Base-by-base conservation (phyloP, 1,140 invertebrate species). In the Paralvinella palmiformis region DNA sequence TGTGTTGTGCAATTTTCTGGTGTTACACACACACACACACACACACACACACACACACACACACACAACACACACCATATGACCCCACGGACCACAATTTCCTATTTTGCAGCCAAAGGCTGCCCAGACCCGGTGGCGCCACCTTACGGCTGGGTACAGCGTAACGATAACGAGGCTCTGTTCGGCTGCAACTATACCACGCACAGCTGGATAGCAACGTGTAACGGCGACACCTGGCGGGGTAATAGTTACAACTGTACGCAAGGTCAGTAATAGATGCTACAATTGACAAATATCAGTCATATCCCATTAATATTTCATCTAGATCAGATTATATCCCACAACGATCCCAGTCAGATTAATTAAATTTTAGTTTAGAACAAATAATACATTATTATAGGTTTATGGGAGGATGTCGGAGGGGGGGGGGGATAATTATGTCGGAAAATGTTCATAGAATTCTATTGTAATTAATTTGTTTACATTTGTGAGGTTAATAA, bases 241-340 rank as follows among this genome's bases (percentile, higher is more conserved):
- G 58, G 58, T 10, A 32, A 60, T 32, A 45, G 32, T 13, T 20
- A 45, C 36, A 60, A 60, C 58, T 60, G 58, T 22, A 60, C 33
- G 20, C 22, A 31, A 57, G 27, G 55, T 57, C 6, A 6, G n/a
- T n/a, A 31, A 5, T n/a, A 7, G 1, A 56, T 31, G 20, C 45
- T 22, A 22, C 45, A 50, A 7, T 5, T 7, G 20, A 50, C 7
- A n/a, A 50, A n/a, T 22, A 4, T 17, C 45, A 0, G 45, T 50
- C 20, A n/a, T 15, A 17, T 50, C 45, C 20, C 45, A 6, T 4
- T 4, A 1, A 1, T 15, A n/a, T 22, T 27, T 27, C 20, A n/a
- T 22, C 4, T 5, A n/a, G 17, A 7, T 5, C 45, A 50, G 20
- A 50, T 4, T 22, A 17, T 6, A n/a, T 22, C 15, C 45, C 1